These are phyloP conservation scores for Colletes collaris DNA, from an alignment of 2,888 invertebrate genomes.

Conservation along the genomic window DNA sequence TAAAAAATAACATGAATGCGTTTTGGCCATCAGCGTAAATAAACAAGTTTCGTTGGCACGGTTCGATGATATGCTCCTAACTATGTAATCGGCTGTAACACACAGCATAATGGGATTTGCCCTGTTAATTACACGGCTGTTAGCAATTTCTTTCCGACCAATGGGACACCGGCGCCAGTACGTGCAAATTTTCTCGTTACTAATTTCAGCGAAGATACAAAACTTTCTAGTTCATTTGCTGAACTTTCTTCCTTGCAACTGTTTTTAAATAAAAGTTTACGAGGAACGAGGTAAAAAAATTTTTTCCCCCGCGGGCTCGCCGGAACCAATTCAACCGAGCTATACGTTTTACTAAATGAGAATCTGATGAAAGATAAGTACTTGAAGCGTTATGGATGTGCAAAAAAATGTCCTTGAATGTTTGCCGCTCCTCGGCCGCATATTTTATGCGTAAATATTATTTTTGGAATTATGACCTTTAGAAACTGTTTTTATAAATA, in stretches of 20 bases:
- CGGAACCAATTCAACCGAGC: neutral
- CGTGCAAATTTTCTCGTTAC: neutral
- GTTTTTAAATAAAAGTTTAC: neutral
- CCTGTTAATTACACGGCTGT: conserved; percentile 10
- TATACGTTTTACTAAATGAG: neutral
- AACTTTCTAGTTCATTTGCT: neutral
- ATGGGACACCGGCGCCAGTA: conserved; percentile 15
- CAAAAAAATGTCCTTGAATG: conserved; percentile 3
- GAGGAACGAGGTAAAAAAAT: neutral
- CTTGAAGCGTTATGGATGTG: neutral
- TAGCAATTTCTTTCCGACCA: conserved; percentile 18
- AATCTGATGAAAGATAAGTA: conserved; percentile 4
- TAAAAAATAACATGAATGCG: neutral
- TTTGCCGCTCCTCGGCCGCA: neutral
- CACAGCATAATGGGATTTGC: neutral
- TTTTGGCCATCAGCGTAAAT: neutral
- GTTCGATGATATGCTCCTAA: neutral
- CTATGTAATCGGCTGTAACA: neutral
- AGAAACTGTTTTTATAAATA: too few species aligned
- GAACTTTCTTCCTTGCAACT: neutral
- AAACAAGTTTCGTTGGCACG: conserved; percentile 1
- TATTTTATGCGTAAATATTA: neutral
- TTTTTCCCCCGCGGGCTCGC: neutral
- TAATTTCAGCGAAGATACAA: neutral
- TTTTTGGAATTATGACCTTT: neutral